phyloP scores from a whole-genome alignment of 2,797 vertebrate species.

The Xiphophorus birchmanni region DNA sequence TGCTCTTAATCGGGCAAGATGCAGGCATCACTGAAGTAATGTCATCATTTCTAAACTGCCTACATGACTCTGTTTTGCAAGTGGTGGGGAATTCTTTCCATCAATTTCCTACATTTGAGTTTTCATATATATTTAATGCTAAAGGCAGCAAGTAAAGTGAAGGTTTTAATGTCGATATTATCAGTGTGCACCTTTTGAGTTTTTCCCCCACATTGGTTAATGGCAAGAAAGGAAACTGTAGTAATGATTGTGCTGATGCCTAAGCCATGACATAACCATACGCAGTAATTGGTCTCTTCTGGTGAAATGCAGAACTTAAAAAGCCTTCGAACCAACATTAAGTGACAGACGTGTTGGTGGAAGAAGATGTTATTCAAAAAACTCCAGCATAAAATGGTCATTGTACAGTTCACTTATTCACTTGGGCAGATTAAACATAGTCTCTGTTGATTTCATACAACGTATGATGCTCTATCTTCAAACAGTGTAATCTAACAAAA shows the following conservation, averaged over 20 bases:
- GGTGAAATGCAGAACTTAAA: slow-evolving; percentile 50
- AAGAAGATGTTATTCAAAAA: not conserved
- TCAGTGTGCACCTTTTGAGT: slow-evolving; percentile 21
- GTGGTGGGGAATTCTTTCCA: not conserved
- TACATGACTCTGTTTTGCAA: not conserved
- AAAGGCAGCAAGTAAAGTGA: not conserved
- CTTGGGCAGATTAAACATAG: not conserved
- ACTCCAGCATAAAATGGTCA: not conserved
- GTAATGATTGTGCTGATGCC: slow-evolving; percentile 72
- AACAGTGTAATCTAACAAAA: not conserved
- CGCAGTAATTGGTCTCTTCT: slow-evolving; percentile 66
- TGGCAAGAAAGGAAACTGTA: slow-evolving; percentile 62
- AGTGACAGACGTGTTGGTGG: slow-evolving; percentile 29
- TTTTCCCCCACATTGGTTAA: slow-evolving; percentile 49
- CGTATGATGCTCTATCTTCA: not conserved
- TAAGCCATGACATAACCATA: slow-evolving; percentile 64
- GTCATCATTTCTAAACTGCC: slow-evolving; percentile 28
- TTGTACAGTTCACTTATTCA: not conserved
- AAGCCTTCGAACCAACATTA: slow-evolving; percentile 34
- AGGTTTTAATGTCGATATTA: slow-evolving; percentile 10
- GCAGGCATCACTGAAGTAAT: slow-evolving; percentile 52
- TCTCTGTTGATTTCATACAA: not conserved
- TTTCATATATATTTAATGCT: not conserved
- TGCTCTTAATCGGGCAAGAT: slow-evolving; percentile 53
- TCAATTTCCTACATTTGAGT: not conserved